Evolutionary conservation across 2,888 invertebrate species (phyloP), one percentile per base, ranked within the genome.

Genomic region (Crocallis elinguaria): DNA sequence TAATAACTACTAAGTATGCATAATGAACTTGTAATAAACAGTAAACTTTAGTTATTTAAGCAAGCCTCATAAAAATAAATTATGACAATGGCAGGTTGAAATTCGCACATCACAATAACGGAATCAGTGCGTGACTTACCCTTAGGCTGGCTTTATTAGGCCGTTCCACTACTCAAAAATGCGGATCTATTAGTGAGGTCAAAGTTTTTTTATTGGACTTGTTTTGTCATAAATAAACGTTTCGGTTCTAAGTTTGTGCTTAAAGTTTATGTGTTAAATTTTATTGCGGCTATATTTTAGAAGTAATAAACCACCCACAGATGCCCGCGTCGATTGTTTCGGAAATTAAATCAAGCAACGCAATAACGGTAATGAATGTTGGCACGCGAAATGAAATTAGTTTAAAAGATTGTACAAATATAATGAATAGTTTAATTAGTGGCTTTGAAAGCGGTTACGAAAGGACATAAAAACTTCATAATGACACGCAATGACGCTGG

Each of bases 131-230:
- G 54, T 59, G 57, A 53, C 35, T 44, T 37, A n/a, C n/a, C 17
- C n/a, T 39, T 32, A 49, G 25, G 17, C 1, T 45, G 30, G 17
- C 13, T 49, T 44, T 53, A 58, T 53, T 49, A 44, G 19, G 21
- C 29, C 21, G 45, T 49, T 57, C 45, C 36, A 36, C 42, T 51
- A 30, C 48, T 30, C 46, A 63, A 49, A 60, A 60, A 54, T 56
- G 36, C 45, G 46, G 36, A 56, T 57, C 27, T 43, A 55, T 62
- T 52, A 64, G 65, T 64, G 63, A 51, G 50, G 54, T 57, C 49
- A 61, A 75, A 71, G 61, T 74, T 74, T 73, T n/a, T 62, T 74
- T 74, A 73, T 73, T 65, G 36, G 43, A 62, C 50, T 60, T 45
- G 50, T 66, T 63, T 60, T 45, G 38, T 43, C 50, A 39, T 59